phyloP scores from a whole-genome alignment of 2,113 vertebrate species.

The Onychostoma macrolepis region DNA sequence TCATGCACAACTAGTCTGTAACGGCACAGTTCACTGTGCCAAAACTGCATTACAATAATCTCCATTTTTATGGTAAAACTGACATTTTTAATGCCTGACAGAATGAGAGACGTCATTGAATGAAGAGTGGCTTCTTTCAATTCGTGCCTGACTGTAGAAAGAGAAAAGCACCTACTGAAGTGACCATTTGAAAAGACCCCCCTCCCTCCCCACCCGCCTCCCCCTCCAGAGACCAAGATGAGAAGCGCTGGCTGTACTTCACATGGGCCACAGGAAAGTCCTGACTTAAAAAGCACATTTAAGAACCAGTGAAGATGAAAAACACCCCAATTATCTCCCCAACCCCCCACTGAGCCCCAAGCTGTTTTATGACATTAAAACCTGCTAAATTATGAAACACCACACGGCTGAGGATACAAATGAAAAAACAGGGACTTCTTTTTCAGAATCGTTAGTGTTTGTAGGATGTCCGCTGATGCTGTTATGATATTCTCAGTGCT shows the following conservation, averaged over 20 bases:
- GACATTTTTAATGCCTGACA: conserved; percentile 18
- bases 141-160: background rate
- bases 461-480: conserved; percentile 35
- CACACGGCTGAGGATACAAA: conserved; percentile 65
- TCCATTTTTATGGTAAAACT: conserved; percentile 38
- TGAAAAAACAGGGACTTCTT: conserved; percentile 52
- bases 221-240: conserved; percentile 30
- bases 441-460: conserved; percentile 50
- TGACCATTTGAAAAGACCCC: background rate
- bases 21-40: conserved; percentile 3
- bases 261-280: conserved; percentile 53
- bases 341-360: conserved; percentile 74
- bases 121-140: conserved; percentile 31
- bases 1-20: background rate
- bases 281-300: conserved; percentile 71
- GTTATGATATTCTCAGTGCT: conserved; percentile 13
- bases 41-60: conserved; percentile 20
- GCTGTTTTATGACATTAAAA: conserved; percentile 84
- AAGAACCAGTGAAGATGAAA: conserved; percentile 71
- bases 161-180: conserved; percentile 44
- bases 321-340: conserved; percentile 72
- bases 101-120: conserved; percentile 18
- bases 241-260: conserved; percentile 39
- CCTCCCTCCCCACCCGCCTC: background rate
- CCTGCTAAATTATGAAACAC: conserved; percentile 79